A percentile compares a stretch with the other conserved stretches of the same genome.
Conservation (phyloP, 2,888 invertebrate genomes). For the Cryptocephalus moraei region DNA sequence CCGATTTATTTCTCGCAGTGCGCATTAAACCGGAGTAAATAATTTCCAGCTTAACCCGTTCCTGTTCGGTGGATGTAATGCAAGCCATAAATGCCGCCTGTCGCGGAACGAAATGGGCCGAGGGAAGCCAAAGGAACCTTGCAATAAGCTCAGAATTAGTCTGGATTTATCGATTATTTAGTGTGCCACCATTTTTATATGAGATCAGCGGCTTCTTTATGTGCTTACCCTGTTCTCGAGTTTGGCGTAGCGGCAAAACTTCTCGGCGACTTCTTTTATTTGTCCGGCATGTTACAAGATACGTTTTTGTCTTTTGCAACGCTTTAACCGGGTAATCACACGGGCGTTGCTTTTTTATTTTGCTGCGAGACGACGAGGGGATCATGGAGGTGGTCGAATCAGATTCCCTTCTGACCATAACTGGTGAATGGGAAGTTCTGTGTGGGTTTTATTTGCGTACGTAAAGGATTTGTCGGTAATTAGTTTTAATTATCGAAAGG, state of each 20-base stretch:
- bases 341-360: too few relatives aligned
- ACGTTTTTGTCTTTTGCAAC: not conserved
- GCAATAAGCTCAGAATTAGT: slow-evolving; percentile 37
- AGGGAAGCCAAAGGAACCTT: slow-evolving; percentile 19
- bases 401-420: too few relatives aligned
- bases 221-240: slow-evolving; percentile 20
- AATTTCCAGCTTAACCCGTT: too few relatives aligned
- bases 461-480: too few relatives aligned
- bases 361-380: too few relatives aligned
- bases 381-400: too few relatives aligned
- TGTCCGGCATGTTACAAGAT: not conserved
- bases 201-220: slow-evolving; percentile 30
- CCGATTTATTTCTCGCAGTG: too few relatives aligned
- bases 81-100: not conserved
- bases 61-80: not conserved
- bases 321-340: too few relatives aligned
- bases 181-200: slow-evolving; percentile 34
- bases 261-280: not conserved
- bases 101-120: not conserved
- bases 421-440: too few relatives aligned
- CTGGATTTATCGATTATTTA: slow-evolving; percentile 37
- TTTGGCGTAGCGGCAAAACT: slow-evolving; percentile 19
- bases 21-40: too few relatives aligned
- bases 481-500: too few relatives aligned
- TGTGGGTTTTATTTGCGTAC: too few relatives aligned